Evolutionary conservation across 2,888 invertebrate genomes (phyloP).

Genomic region (Orthosia incerta): DNA sequence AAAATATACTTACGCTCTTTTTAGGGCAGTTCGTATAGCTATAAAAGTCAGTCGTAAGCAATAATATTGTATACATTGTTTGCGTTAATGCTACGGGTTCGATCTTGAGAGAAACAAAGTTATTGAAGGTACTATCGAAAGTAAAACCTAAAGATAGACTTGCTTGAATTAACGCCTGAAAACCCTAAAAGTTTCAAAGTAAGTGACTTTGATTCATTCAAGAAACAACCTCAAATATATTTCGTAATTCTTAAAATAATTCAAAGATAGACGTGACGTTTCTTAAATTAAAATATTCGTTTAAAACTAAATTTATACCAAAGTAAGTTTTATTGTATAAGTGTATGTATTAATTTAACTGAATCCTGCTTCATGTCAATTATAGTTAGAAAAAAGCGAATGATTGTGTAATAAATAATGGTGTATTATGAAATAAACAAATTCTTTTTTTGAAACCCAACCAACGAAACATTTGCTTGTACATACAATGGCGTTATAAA

Average conservation of each 20-base stretch:
- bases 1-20: too few relatives aligned
- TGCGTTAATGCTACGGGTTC: slow-evolving; percentile 5
- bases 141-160: background rate
- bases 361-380: slow-evolving; percentile 89
- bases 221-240: slow-evolving; percentile 5
- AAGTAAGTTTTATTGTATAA: slow-evolving; percentile 74
- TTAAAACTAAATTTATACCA: slow-evolving; percentile 72
- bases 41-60: slow-evolving; percentile 60
- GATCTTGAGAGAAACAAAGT: slow-evolving; percentile 37
- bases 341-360: slow-evolving; percentile 72
- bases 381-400: slow-evolving; percentile 83
- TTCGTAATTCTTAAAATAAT: slow-evolving; percentile 49
- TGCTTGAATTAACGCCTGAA: background rate
- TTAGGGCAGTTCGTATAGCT: slow-evolving; percentile 46
- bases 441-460: slow-evolving; percentile 66
- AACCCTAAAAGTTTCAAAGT: background rate
- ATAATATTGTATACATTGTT: slow-evolving; percentile 55
- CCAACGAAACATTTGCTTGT: background rate
- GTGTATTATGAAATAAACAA: slow-evolving; percentile 81
- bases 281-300: slow-evolving; percentile 62
- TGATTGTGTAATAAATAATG: slow-evolving; percentile 86
- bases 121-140: background rate
- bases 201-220: slow-evolving; percentile 19
- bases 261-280: slow-evolving; percentile 65
- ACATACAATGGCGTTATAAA: too few relatives aligned